Base-by-base conservation (phyloP, 2,888 invertebrate genomes). In the Andricus curvator region DNA sequence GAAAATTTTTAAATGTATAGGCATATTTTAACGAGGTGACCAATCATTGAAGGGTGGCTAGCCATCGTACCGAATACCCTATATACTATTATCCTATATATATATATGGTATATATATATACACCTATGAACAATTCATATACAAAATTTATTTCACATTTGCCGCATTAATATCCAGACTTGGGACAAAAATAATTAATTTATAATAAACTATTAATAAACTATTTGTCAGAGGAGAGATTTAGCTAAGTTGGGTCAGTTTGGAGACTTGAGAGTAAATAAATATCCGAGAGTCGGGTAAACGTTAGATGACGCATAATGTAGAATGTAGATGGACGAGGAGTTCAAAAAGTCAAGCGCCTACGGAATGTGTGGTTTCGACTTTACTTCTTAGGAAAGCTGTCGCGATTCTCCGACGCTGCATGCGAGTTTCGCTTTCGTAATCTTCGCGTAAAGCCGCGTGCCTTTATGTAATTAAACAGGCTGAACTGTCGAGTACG, bases 381-480 rank as follows among this genome's bases (percentile, higher is more conserved):
- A 44, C 4, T 44, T 15, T 11, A 56, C 56, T 56, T 56, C n/a
- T 56, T 56, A 56, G 56, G 56, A 56, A 56, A 56, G 56, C 56
- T 11, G n/a, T 56, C 56, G n/a, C 56, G 11, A 11, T 11, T 56
- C n/a, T 4, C 11, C 56, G 56, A 11, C 11, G 22, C 56, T 56
- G 11, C n/a, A 56, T 56, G 56, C n/a, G 9, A 48, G 25, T 22
- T 70, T 70, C 29, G 51, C 25, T 22, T 70, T 70, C 29, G 51
- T 9, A 70, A 25, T 48, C 25, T 44, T 48, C 48, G 51, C 17
- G 9, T 48, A 70, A 25, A 25, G 17, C 25, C 20, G 29, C 48
- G 9, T 68, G 25, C 8, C 44, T 70, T 51, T 51, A 51, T 70
- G 51, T 29, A 70, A 70, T 70, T 51, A 51, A 48, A 70, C 44